Percentiles rank a stretch among this genome's conserved stretches.
phyloP scores from a whole-genome alignment of 1,140 invertebrate genomes.

The Hyles euphorbiae region DNA sequence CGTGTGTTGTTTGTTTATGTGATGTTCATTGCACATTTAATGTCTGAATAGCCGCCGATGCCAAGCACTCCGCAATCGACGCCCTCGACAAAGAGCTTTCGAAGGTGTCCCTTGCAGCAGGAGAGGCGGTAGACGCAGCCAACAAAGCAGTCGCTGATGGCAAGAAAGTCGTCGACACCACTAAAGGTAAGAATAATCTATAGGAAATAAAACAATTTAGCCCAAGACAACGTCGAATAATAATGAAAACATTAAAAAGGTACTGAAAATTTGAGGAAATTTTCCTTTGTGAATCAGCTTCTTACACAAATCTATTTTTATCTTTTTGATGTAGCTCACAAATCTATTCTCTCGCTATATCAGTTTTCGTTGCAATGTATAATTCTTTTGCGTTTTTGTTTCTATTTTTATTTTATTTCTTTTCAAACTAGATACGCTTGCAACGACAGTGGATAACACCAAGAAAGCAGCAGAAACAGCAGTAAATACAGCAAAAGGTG shows the following conservation, averaged over 20 bases:
- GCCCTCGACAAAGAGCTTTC: constrained; percentile 66
- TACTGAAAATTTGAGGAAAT: no score
- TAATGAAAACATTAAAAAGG: no score
- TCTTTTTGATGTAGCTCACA: no score
- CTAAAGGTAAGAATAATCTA: constrained; percentile 49
- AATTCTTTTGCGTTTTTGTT: constrained; percentile 18
- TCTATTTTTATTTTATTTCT: constrained; percentile 14
- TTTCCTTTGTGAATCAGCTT: no score
- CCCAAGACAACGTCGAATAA: background rate
- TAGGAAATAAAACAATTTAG: background rate
- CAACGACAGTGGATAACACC: constrained; percentile 59
- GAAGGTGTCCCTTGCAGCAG: constrained; percentile 66
- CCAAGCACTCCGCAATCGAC: constrained; percentile 59
- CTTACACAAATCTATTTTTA: no score
- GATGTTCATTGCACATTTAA: background rate
- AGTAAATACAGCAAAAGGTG: constrained; percentile 49
- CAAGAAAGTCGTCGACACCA: constrained; percentile 68
- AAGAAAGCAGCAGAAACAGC: constrained; percentile 60
- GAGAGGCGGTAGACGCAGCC: constrained; percentile 64
- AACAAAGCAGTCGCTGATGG: constrained; percentile 65
- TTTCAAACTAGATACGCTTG: constrained; percentile 55
- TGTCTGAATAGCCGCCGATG: constrained; percentile 35
- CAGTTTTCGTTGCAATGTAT: constrained; percentile 7
- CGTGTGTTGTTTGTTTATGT: no score
- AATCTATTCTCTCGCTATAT: background rate